Evolutionary conservation across 1,140 invertebrate genomes (phyloP).

Genomic region (Microplitis mediator): DNA sequence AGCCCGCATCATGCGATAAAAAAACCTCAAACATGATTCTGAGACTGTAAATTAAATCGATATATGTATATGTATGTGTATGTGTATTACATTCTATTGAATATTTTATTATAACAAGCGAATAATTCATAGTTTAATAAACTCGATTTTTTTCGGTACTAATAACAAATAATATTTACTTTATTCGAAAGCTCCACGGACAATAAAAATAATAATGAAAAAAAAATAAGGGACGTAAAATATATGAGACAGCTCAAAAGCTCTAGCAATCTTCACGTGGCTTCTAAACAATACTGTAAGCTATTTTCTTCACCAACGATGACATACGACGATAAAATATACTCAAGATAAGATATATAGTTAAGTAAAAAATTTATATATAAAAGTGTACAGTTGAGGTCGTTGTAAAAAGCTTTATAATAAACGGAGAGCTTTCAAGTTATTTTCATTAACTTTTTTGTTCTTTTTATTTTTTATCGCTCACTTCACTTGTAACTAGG

Average conservation of each 20-base stretch:
- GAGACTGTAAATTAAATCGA: too few species aligned
- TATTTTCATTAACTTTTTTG: slow-evolving; percentile 1
- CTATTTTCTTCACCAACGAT: background rate
- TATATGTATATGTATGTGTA: too few species aligned
- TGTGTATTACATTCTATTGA: too few species aligned
- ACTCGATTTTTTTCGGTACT: too few species aligned
- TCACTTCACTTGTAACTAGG: too few species aligned
- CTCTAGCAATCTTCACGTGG: background rate
- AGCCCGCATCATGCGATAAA: too few species aligned
- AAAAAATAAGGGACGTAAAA: background rate
- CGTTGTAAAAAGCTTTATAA: too few species aligned
- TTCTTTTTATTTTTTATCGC: background rate
- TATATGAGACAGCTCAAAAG: background rate
- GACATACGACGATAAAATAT: background rate
- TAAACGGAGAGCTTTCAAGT: background rate
- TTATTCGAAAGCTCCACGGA: background rate
- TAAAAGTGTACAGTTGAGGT: too few species aligned
- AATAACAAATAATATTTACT: background rate
- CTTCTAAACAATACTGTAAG: background rate
- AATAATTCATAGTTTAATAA: too few species aligned
- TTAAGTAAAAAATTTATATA: too few species aligned
- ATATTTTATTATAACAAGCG: too few species aligned
- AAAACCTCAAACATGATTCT: too few species aligned
- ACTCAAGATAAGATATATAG: background rate
- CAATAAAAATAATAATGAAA: background rate